phyloP scores from a whole-genome alignment of 2,888 invertebrate species.

The Himalopsyche japonica region DNA sequence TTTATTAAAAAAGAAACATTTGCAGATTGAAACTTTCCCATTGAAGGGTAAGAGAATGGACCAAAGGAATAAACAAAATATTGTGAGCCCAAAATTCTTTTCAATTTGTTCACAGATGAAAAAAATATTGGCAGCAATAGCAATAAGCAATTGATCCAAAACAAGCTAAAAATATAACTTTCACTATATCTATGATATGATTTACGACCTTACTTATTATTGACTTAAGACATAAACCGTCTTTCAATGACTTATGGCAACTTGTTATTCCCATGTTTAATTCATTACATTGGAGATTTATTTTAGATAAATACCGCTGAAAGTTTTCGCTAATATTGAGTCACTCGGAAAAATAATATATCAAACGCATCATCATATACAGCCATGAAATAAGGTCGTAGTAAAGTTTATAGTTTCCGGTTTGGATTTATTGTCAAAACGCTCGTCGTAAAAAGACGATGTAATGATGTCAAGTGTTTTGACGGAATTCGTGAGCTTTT shows the following conservation, averaged over 20 bases:
- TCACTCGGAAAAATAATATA: neutral
- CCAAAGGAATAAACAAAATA: neutral
- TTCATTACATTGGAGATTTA: neutral
- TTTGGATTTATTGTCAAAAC: neutral
- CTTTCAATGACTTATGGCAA: neutral
- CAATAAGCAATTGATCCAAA: neutral
- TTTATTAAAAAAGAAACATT: no score
- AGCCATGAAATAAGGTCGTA: neutral
- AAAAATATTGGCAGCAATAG: neutral
- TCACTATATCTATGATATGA: neutral
- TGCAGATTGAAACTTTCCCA: no score
- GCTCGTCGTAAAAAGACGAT: neutral
- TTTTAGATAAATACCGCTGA: neutral
- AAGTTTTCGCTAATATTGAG: neutral
- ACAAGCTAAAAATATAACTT: neutral
- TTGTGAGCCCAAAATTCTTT: neutral
- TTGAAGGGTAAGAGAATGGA: no score
- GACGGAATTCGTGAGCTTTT: neutral
- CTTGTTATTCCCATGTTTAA: neutral
- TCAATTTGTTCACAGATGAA: neutral
- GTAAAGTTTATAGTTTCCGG: neutral
- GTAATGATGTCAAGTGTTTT: neutral
- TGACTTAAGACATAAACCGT: neutral
- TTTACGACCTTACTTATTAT: neutral
- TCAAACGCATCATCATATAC: neutral